Percentiles rank a stretch among this genome's conserved stretches.
These are phyloP conservation scores for Copidosoma aretas DNA, from an alignment of 2,888 invertebrate genomes.

Conservation along the genomic window DNA sequence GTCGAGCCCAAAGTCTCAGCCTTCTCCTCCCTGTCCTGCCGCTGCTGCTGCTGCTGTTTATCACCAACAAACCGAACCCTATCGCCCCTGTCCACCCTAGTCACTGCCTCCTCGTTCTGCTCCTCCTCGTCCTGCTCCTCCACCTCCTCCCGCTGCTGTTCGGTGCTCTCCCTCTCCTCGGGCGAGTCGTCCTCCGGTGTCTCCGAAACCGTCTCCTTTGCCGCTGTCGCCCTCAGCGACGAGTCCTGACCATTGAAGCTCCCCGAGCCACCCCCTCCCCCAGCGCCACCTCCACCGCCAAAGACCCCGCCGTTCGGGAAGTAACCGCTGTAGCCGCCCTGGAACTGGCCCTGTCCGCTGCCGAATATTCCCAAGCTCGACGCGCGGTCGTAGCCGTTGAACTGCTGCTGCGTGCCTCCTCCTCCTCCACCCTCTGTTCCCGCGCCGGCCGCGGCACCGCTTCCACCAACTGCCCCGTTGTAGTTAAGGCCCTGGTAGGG, in stretches of 20 bases:
- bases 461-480: slow-evolving; percentile 17
- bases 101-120: background rate
- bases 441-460: background rate
- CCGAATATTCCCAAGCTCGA: background rate
- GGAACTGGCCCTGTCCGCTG: slow-evolving; percentile 5
- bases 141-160: background rate
- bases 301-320: background rate
- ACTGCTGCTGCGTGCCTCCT: slow-evolving; percentile 1
- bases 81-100: background rate
- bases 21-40: background rate
- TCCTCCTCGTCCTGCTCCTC: background rate
- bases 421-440: background rate
- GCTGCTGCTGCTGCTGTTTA: background rate
- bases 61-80: background rate
- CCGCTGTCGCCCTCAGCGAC: slow-evolving; percentile 19
- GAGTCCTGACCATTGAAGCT: slow-evolving; percentile 19
- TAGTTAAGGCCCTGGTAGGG: slow-evolving; percentile 28
- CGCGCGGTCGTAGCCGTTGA: slow-evolving; percentile 18
- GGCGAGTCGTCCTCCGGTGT: background rate
- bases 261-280: background rate
- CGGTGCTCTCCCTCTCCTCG: background rate
- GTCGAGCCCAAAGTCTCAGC: background rate
- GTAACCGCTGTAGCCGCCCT: slow-evolving; percentile 10
- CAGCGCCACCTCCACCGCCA: slow-evolving; percentile 1
- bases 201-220: slow-evolving; percentile 15